phyloP scores from a whole-genome alignment of 2,888 invertebrate species.

The Xanthia icteritia region DNA sequence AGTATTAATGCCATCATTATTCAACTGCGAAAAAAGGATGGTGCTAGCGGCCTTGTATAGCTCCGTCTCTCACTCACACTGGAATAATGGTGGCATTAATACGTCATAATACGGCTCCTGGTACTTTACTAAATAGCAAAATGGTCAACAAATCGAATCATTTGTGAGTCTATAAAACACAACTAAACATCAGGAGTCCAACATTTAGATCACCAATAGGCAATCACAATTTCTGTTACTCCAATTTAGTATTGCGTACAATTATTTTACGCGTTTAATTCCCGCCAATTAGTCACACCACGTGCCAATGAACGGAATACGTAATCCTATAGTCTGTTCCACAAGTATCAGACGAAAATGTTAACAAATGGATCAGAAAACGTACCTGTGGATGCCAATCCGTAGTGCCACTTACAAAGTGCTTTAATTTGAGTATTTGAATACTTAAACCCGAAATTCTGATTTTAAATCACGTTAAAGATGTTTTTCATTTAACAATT shows the following conservation, averaged over 20 bases:
- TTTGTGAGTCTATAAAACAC: neutral
- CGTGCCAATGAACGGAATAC: slow-evolving; percentile 31
- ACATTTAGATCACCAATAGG: slow-evolving; percentile 3
- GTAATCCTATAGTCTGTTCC: neutral
- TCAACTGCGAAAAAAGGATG: too few relatives aligned
- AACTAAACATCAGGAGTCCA: neutral
- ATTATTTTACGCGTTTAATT: slow-evolving; percentile 53
- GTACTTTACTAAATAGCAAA: neutral
- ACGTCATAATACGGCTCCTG: too few relatives aligned
- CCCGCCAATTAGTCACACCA: slow-evolving; percentile 51
- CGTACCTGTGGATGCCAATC: neutral
- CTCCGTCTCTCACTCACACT: too few relatives aligned
- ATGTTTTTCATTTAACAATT: neutral
- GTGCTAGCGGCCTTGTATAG: too few relatives aligned
- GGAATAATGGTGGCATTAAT: too few relatives aligned
- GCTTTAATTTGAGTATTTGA: neutral
- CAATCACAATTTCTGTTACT: slow-evolving; percentile 30
- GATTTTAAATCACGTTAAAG: neutral
- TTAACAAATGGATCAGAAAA: neutral
- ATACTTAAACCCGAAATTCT: neutral
- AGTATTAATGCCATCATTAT: too few relatives aligned
- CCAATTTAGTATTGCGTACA: slow-evolving; percentile 19
- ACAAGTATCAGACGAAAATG: neutral
- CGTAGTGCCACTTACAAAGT: neutral
- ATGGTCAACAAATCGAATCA: neutral